Conservation (phyloP, 2,797 vertebrate genomes). For the Gorsachius magnificus region DNA sequence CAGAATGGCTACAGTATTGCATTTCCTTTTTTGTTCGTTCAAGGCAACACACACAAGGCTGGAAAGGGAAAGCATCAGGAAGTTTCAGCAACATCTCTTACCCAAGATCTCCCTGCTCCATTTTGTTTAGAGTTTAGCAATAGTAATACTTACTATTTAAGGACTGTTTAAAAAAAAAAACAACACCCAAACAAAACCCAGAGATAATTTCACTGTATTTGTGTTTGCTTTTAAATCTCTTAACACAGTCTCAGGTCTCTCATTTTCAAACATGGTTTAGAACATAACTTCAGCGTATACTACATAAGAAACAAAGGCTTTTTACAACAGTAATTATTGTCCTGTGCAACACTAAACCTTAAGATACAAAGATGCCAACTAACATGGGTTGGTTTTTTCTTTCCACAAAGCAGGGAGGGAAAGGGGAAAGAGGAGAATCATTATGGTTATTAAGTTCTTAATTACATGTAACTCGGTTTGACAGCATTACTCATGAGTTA, state of each 20-base stretch:
- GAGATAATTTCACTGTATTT: neutral
- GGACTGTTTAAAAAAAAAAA: neutral
- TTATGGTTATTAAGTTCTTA: slow-evolving; percentile 10
- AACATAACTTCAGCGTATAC: neutral
- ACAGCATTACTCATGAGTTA: slow-evolving; percentile 20
- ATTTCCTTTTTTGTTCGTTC: slow-evolving; percentile 61
- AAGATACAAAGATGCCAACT: neutral
- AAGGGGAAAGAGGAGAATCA: neutral
- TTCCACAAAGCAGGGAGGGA: neutral
- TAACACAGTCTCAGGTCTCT: neutral
- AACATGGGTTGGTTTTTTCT: neutral
- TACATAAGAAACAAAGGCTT: neutral
- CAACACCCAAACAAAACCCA: neutral
- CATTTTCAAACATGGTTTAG: neutral
- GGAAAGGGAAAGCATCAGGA: neutral
- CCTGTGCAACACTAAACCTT: neutral
- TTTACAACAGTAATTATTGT: neutral
- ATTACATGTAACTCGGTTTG: neutral
- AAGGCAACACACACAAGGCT: neutral
- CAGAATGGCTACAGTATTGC: neutral
- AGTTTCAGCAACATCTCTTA: neutral
- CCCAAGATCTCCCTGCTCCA: neutral
- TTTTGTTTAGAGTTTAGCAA: neutral
- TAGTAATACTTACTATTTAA: neutral
- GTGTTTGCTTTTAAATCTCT: neutral